Base-by-base conservation (phyloP, 2,113 vertebrate species). In the Paraplagusia blochii region DNA sequence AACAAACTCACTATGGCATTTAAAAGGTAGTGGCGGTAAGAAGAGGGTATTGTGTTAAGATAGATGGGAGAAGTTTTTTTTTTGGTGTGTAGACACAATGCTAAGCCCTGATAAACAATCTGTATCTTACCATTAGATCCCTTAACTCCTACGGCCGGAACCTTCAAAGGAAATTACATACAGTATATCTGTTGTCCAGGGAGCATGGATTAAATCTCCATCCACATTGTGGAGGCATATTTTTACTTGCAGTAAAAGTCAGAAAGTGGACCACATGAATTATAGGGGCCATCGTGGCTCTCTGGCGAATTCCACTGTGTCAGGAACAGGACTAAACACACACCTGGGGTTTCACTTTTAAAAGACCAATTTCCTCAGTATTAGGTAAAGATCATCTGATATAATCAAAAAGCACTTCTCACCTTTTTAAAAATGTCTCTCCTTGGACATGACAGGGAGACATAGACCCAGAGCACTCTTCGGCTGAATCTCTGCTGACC, bases 401-500 rank as follows among this genome's bases (percentile, higher is more conserved):
- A 16, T n/a, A 1, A 63, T 48, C 36, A 46, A 60, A 59, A 58
- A 17, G 6, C 57, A 43, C 14, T 15, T 15, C 11, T 49, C 16
- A 18, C 14, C 14, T 54, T 69, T 68, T 33, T n/a, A n/a, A n/a
- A 7, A n/a, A 61, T 46, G 62, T 8, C 52, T 43, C 49, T 33
- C 14, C 47, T 29, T 35, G 63, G 43, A 68, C 55, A 68, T 64
- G 53, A 74, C 63, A 59, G 38, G 12, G 44, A 69, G 68, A 65
- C 59, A 63, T 53, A 65, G 74, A 75, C 48, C 50, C 65, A 36
- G 33, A 53, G 53, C 59, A 58, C 44, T 63, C 60, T 66, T 67
- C 69, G 60, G 70, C 69, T 17, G 29, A 36, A 58, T 56, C 58
- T 70, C 49, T 14, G 36, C 76, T 77, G 82, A 76, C 74, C 76